Conservation (phyloP, 1,140 invertebrate species). For the Hetaerina americana region DNA sequence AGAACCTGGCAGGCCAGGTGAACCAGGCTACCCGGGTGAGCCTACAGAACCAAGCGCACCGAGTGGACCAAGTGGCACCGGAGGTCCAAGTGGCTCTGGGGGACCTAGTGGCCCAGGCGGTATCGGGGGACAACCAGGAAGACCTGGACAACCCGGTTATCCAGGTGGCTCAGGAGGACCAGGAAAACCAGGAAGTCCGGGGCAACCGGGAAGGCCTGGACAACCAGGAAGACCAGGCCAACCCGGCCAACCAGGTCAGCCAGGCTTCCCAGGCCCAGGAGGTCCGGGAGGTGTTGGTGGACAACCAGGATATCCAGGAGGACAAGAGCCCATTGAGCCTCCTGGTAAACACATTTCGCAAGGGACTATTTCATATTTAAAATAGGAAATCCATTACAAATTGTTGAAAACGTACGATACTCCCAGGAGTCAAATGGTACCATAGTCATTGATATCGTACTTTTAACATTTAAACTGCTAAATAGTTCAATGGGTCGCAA, state of each 20-base stretch:
- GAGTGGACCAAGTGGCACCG: not conserved
- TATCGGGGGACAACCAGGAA: constrained; percentile 4
- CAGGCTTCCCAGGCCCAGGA: not conserved
- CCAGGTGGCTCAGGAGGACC: not conserved
- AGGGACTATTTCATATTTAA: too few relatives aligned
- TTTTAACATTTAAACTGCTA: too few relatives aligned
- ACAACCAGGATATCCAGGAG: not conserved
- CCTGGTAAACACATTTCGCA: too few relatives aligned
- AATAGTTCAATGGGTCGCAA: too few relatives aligned
- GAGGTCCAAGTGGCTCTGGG: constrained; percentile 14
- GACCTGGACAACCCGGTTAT: not conserved
- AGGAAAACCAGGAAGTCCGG: constrained; percentile 2
- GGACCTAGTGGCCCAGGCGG: constrained; percentile 5
- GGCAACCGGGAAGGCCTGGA: not conserved
- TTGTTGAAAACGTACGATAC: too few relatives aligned
- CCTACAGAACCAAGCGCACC: not conserved
- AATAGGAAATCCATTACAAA: too few relatives aligned
- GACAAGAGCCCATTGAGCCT: too few relatives aligned
- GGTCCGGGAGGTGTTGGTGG: not conserved
- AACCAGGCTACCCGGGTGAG: constrained; percentile 8
- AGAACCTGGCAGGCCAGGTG: constrained; percentile 10
- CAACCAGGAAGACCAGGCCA: not conserved
- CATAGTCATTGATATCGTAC: too few relatives aligned
- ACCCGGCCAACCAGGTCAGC: not conserved
- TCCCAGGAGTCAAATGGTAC: too few relatives aligned